Conservation (phyloP, 2,113 vertebrate genomes). For the Odocoileus hemionus region DNA sequence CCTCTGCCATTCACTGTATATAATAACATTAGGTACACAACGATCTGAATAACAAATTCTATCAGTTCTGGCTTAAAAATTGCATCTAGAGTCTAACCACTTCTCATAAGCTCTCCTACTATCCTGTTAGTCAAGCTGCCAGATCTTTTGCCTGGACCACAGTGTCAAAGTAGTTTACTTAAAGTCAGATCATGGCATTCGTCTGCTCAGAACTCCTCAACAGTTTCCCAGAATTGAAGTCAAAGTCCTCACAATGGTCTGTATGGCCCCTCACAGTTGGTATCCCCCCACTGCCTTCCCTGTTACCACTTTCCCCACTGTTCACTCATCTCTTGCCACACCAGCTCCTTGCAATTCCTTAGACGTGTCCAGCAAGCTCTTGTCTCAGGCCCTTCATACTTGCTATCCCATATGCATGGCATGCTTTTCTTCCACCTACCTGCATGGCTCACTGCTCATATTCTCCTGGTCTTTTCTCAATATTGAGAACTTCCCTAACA, state of each 20-base stretch:
- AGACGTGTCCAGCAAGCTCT: not conserved
- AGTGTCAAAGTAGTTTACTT: not conserved
- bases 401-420: not conserved
- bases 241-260: not conserved
- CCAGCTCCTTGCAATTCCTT: not conserved
- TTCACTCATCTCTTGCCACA: not conserved
- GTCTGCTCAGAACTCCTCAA: not conserved
- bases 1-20: not conserved
- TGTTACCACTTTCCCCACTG: not conserved
- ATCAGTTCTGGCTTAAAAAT: conserved; percentile 31
- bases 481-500: not conserved
- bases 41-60: not conserved
- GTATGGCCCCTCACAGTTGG: not conserved
- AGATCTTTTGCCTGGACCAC: not conserved
- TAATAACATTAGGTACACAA: not conserved
- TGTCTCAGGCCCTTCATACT: not conserved
- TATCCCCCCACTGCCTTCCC: not conserved
- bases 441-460: not conserved
- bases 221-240: not conserved
- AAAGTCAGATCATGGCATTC: not conserved
- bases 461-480: not conserved
- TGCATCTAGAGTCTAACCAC: not conserved
- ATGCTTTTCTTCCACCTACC: not conserved
- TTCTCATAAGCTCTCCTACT: not conserved
- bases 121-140: not conserved